Evolutionary conservation across 2,113 vertebrate genomes (phyloP).

Genomic region (Globicephala melas): DNA sequence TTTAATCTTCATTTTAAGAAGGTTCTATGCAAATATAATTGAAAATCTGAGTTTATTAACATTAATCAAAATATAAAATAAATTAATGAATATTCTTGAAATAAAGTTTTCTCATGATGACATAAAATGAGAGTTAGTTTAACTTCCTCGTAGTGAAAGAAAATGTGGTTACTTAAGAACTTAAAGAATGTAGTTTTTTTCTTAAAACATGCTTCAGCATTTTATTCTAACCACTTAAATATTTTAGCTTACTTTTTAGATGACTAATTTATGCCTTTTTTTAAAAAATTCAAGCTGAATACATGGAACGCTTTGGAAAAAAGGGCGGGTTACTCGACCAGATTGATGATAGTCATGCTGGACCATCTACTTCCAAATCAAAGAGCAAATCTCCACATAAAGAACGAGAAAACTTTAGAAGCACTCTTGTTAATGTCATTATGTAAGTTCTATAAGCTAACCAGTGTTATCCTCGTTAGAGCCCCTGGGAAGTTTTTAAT

Average conservation of each 20-base stretch:
- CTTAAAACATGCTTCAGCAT: not conserved
- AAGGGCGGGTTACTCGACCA: conserved; percentile 57
- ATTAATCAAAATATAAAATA: not conserved
- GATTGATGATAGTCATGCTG: conserved; percentile 2
- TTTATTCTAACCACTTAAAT: conserved; percentile 1
- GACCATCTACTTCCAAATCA: conserved; percentile 66
- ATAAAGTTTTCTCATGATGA: not conserved
- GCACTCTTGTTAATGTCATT: conserved; percentile 83
- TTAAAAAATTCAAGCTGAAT: conserved; percentile 66
- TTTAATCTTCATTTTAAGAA: conserved; percentile 34
- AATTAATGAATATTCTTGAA: conserved; percentile 11
- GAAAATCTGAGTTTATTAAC: not conserved
- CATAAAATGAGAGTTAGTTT: not conserved
- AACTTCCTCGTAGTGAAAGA: not conserved
- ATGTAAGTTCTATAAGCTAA: conserved; percentile 72
- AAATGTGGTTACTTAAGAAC: not conserved
- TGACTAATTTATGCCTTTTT: conserved; percentile 29
- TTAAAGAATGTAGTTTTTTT: not conserved
- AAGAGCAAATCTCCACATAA: conserved; percentile 67
- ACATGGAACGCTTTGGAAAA: conserved; percentile 29
- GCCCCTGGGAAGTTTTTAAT: not conserved
- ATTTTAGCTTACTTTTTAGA: not conserved
- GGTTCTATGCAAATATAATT: not conserved
- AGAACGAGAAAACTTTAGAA: conserved; percentile 81
- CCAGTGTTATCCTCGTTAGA: not conserved